Evolutionary conservation across 2,113 vertebrate genomes (phyloP).

Genomic region (Turnix velox): DNA sequence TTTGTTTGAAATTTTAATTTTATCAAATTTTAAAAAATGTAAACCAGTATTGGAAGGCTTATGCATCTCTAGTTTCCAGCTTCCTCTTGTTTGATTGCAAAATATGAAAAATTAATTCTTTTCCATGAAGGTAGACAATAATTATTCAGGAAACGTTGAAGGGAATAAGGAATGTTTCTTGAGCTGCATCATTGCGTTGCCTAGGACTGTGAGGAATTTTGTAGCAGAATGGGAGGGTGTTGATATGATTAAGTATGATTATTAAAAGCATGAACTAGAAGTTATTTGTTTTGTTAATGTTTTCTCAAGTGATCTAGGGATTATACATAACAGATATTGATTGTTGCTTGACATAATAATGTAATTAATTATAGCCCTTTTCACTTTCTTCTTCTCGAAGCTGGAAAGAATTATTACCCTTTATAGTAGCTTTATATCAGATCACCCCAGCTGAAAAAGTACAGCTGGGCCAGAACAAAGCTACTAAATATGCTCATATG

Average conservation of each 20-base stretch:
- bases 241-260: neutral
- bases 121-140: neutral
- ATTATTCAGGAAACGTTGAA: neutral
- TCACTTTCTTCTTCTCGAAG: neutral
- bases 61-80: neutral
- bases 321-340: neutral
- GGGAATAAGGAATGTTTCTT: neutral
- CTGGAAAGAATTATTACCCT: neutral
- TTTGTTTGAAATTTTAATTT: neutral
- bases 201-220: neutral
- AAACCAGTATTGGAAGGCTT: neutral
- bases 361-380: conserved; percentile 10
- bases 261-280: neutral
- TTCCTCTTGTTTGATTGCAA: neutral
- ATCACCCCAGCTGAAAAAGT: neutral
- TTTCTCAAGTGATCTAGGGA: neutral
- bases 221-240: neutral
- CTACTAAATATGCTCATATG: neutral
- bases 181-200: neutral
- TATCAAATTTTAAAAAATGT: no score
- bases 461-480: neutral
- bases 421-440: neutral
- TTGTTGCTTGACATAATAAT: conserved; percentile 11
- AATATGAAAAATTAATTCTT: neutral
- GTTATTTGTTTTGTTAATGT: neutral